Evolutionary conservation across 2,888 invertebrate species (phyloP), one percentile per base, ranked within the genome.

Genomic region (Pelosia muscerda): DNA sequence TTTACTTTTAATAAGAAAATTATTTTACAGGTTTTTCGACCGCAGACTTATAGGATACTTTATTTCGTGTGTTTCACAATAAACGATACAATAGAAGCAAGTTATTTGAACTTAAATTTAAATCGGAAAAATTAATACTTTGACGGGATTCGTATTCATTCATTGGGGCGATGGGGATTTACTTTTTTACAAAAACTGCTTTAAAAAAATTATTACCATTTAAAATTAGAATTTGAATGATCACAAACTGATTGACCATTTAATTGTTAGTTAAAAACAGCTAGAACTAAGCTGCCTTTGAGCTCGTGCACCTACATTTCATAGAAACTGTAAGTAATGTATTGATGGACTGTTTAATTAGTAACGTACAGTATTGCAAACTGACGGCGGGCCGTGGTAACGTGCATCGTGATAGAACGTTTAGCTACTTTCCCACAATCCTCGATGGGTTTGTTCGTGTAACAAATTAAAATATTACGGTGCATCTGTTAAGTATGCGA

Each of bases 391-490:
- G 76, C 81, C 83, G 82, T 82, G 75, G 75, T 72, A 72, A 75
- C 78, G 60, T 60, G 75, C 77, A 73, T 87, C 86, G 86, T 86
- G 86, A 86, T 83, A 75, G 31, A 70, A 71, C 63, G 71, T 71
- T 77, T 79, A 77, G 80, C 74, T 79, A 68, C 80, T 79, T 86
- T 86, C 86, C 87, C 86, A 86, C 86, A 82, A 74, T 65, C 66
- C 65, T 65, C 63, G 68, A 13, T 73, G 74, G 74, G 71, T 73
- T 73, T 31, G 75, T 84, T 88, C 90, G 87, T 87, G 88, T 83
- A 78, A 81, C 84, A 85, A 88, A 91, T 91, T 91, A 91, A 89
- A 91, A 90, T 89, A 92, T 90, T 88, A 91, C 90, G 90, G 92
- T 90, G 88, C 84, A 86, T 81, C 77, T 77, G 85, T 85, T 90